phyloP scores from a whole-genome alignment of 2,797 vertebrate species.

The Acipenser ruthenus region DNA sequence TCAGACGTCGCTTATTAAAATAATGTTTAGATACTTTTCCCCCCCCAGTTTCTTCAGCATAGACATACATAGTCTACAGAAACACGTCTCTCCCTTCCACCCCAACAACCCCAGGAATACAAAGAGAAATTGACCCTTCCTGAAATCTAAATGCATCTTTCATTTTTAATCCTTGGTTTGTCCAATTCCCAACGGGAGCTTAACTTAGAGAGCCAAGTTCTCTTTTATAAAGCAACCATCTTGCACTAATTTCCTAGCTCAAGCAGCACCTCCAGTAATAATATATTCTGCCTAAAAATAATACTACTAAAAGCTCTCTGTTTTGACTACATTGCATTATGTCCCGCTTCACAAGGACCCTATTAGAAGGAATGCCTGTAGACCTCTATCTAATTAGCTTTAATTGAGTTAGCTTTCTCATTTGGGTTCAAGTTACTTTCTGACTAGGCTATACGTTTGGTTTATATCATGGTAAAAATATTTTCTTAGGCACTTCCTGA shows the following conservation, averaged over 20 bases:
- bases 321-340: background rate
- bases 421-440: constrained; percentile 32
- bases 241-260: too few species aligned
- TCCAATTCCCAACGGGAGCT: too few species aligned
- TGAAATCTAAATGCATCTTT: too few species aligned
- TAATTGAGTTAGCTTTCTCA: constrained; percentile 16
- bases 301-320: background rate
- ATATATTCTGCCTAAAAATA: background rate
- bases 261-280: background rate
- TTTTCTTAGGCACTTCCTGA: constrained; percentile 34
- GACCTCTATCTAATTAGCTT: constrained; percentile 8
- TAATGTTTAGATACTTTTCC: background rate
- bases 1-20: background rate
- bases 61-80: too few species aligned
- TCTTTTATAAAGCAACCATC: too few species aligned
- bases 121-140: too few species aligned
- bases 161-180: too few species aligned
- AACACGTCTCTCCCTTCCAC: background rate
- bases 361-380: background rate
- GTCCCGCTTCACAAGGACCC: background rate
- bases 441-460: constrained; percentile 25
- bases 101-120: background rate
- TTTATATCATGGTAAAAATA: constrained; percentile 33
- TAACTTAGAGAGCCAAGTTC: too few species aligned
- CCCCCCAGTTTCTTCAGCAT: background rate